Evolutionary conservation across 2,888 invertebrate species (phyloP).

Genomic region (Rambutsinella grinnellia): DNA sequence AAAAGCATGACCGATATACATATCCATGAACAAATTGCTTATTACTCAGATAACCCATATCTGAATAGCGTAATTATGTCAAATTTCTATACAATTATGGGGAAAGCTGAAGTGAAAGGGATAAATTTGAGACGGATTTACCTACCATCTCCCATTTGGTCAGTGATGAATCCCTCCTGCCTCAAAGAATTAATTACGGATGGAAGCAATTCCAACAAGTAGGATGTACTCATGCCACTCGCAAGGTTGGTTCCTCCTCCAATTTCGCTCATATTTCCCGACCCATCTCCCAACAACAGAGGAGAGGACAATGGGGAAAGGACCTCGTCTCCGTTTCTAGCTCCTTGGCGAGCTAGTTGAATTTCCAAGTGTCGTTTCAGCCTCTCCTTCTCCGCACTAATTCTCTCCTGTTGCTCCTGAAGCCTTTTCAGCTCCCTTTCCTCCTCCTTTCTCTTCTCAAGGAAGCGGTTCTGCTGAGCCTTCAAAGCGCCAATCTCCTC

Average conservation of each 20-base stretch:
- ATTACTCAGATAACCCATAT: too few species aligned
- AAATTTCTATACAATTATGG: too few species aligned
- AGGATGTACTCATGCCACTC: constrained; percentile 42
- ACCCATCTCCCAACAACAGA: not conserved
- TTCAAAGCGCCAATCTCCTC: constrained; percentile 88
- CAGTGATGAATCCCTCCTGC: constrained; percentile 62
- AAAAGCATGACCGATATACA: too few species aligned
- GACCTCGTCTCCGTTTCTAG: constrained; percentile 15
- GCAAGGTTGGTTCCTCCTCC: constrained; percentile 3
- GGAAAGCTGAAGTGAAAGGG: too few species aligned
- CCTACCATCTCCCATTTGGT: constrained; percentile 48
- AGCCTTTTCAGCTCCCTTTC: constrained; percentile 85
- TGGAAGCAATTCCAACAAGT: constrained; percentile 62
- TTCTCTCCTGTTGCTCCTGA: constrained; percentile 78
- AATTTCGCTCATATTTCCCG: not conserved
- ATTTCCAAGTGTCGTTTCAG: constrained; percentile 25
- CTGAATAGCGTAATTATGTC: too few species aligned
- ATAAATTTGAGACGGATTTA: too few species aligned
- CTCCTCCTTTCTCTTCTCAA: constrained; percentile 83
- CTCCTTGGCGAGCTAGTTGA: constrained; percentile 7
- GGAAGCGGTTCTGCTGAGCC: constrained; percentile 82
- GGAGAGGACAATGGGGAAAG: not conserved
- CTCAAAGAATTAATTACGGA: constrained; percentile 63
- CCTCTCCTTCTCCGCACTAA: constrained; percentile 61
- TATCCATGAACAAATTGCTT: too few species aligned